Evolutionary conservation across 2,113 vertebrate genomes (phyloP), one percentile per base, ranked within the genome.

Genomic region (Platanista minor): DNA sequence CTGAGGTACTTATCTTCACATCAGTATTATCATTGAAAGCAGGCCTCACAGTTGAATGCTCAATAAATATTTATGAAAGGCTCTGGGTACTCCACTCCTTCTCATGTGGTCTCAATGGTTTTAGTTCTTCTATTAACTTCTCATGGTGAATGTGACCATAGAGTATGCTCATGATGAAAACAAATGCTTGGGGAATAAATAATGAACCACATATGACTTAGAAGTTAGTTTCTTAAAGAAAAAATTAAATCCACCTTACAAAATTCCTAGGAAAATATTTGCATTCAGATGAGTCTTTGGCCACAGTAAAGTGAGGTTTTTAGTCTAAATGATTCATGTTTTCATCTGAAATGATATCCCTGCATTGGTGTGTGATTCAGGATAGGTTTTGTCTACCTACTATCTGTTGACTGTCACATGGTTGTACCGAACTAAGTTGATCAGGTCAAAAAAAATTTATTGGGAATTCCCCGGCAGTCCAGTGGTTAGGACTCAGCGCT

Each of bases 41-140:
- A 87, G 61, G 33, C 57, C 52, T 87, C 15, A 67, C 13, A 39
- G 52, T 1, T 90, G 62, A 86, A 41, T 41, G 14, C 43, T 75
- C 36, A 14, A 54, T 93, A 94, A 96, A 96, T 94, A 95, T 90
- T 87, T 88, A 91, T 93, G 89, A 95, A 96, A 87, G 69, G 31
- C n/a, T 57, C 49, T 75, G 67, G 62, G 83, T 33, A 41, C n/a
- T 66, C 46, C 10, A 36, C 33, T 85, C 82, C 71, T 89, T 94
- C 74, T 94, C 78, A 75, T 93, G 41, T 92, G 90, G 64, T 87
- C 67, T 87, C 49, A 49, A 0, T 91, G 27, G 66, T 88, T 95
- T 94, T 64, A 93, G 41, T 66, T 95, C 71, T 84, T 80, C 66
- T 46, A 39, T 84, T 95, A 84, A 66, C 18, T 95, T 95, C 49